These are phyloP conservation scores for Ascidia mentula DNA, from an alignment of 23 tunicate genomes.

Conservation along the genomic window DNA sequence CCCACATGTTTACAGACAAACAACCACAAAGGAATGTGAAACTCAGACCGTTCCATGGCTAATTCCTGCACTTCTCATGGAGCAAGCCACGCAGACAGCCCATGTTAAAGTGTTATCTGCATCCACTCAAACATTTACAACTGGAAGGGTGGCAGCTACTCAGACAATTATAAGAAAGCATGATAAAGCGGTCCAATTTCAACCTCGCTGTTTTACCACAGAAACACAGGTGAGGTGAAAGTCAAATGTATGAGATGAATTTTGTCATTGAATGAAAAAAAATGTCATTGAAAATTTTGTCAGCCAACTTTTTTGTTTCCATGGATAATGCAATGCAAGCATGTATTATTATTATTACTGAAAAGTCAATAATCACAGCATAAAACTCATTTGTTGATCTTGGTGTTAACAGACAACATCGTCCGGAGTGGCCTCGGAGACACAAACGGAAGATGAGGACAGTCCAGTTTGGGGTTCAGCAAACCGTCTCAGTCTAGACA, in stretches of 20 bases:
- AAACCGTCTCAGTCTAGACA: conserved; percentile 52
- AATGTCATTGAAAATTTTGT: no score
- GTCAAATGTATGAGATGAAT: no score
- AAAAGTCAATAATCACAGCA: no score
- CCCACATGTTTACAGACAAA: conserved; percentile 1
- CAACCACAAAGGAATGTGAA: not conserved
- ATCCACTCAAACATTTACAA: not conserved
- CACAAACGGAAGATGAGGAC: conserved; percentile 34
- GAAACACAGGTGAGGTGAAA: conserved; percentile 5
- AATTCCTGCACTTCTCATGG: not conserved
- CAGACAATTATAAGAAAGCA: not conserved
- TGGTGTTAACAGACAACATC: not conserved
- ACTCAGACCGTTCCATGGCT: not conserved
- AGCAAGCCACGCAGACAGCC: conserved; percentile 10
- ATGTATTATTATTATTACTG: no score
- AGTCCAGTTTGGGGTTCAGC: conserved; percentile 19
- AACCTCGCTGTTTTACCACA: not conserved
- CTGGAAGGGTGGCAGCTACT: not conserved
- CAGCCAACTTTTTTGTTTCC: no score
- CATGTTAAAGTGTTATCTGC: not conserved
- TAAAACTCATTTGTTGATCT: no score
- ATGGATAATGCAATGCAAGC: no score
- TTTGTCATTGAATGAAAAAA: no score
- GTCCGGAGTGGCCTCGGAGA: conserved; percentile 3
- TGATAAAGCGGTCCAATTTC: not conserved